Evolutionary conservation across 2,888 invertebrate genomes (phyloP), one percentile per base, ranked within the genome.

Genomic region (Crossocerus cetratus): DNA sequence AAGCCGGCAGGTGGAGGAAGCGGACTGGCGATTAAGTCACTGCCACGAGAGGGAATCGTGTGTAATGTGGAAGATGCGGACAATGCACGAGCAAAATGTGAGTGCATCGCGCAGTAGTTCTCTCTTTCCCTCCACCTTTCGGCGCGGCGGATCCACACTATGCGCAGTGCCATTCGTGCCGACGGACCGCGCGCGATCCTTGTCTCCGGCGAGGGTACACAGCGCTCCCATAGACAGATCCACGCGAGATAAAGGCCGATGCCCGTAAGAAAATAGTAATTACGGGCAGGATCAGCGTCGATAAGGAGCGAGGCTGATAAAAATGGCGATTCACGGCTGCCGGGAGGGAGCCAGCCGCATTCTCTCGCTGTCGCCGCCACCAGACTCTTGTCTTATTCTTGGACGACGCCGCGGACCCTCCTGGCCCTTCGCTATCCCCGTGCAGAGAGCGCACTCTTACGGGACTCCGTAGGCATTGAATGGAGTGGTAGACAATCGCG

Each of bases 231-330:
- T 82, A 77, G 81, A 80, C 77, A 80, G 83, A 82, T 82, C 65
- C 71, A 71, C 71, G 77, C 69, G 54, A 72, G 83, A 83, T 83
- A 82, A 82, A 74, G 61, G 64, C 61, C 62, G 72, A 68, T 67
- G 63, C 66, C 70, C 61, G 76, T 80, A 83, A 82, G 82, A 82
- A 82, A 82, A 82, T 82, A 83, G 83, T 83, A 82, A 82, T 82
- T 82, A 82, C 77, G 81, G 69, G 62, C 77, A 71, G 74, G 76
- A 83, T 76, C 74, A 44, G 45, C 58, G 61, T 59, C 74, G 74
- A 81, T 80, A 77, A 77, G 62, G 68, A 67, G 56, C 62, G 20
- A 61, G n/a, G 54, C 23, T 69, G 69, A 69, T 70, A 72, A 69
- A 74, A 72, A 78, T 59, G 44, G 20, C 58, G 71, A 69, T 65